Base-by-base conservation (phyloP, 2,797 vertebrate genomes). In the Bucorvus abyssinicus region DNA sequence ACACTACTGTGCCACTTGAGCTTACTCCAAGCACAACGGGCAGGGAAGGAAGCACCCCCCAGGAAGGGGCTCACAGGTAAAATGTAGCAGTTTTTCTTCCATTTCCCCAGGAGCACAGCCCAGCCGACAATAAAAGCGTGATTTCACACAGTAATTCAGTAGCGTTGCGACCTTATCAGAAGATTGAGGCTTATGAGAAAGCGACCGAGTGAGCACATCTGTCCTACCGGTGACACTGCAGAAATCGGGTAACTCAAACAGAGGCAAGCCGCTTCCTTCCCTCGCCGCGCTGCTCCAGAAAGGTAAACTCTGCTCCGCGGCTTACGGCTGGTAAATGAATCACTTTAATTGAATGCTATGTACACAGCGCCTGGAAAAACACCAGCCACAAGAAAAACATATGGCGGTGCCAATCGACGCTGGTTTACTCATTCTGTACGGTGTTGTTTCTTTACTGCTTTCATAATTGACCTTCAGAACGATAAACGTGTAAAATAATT, bases 381-480 rank as follows among this genome's bases (percentile, higher is more conserved):
- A 97, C 95, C 97, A 97, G 98, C 98, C 98, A 98, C 98, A 98
- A 98, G 97, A 96, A 98, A 98, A 98, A 98, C 98, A 98, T 96
- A 98, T 98, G 98, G 98, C 96, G 97, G 98, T 94, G 97, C 98
- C 98, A 97, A 97, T 94, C 98, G 98, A 98, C 99, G 99, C 99
- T 98, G 99, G 98, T 98, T 98, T 98, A 98, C 98, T 99, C 98
- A 97, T 98, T 97, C 92, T 98, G 98, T 97, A 97, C 98, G 97
- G 97, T 96, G 98, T 98, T 98, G 98, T 98, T 98, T 98, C 98
- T 98, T 99, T 98, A 98, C 98, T 98, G 98, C 98, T 98, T 98
- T 98, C 97, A 98, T 99, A 99, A 99, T 99, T 99, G 99, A 99
- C 99, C 99, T 99, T 98, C 98, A 98, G 98, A 98, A 98, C 96